Percentiles rank a stretch among this genome's conserved stretches.
Evolutionary conservation across 2,888 invertebrate species (phyloP).

Genomic region (Polydrusus tereticollis): DNA sequence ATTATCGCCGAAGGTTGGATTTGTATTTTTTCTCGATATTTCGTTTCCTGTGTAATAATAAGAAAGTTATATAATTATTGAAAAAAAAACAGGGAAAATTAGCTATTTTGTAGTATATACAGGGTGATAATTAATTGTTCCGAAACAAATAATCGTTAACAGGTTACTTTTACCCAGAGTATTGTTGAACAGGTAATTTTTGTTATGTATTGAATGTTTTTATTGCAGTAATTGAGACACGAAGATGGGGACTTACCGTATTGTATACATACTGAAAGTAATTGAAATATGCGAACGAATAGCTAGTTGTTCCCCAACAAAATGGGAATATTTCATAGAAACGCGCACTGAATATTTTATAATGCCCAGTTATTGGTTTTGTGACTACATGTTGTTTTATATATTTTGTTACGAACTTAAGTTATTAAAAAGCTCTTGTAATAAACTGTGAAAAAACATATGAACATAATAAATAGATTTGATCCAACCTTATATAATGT

Average conservation of each 20-base stretch:
- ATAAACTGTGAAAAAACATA: constrained; percentile 14
- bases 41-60: background rate
- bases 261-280: background rate
- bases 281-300: background rate
- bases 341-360: constrained; percentile 18
- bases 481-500: background rate
- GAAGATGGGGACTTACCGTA: too few relatives aligned
- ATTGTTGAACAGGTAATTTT: too few relatives aligned
- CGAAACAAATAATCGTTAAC: background rate
- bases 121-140: background rate
- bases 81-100: background rate
- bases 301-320: background rate
- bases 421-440: constrained; percentile 23
- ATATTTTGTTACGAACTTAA: constrained; percentile 22
- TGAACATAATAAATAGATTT: background rate
- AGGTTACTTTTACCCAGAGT: too few relatives aligned
- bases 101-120: background rate
- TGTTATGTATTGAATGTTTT: too few relatives aligned
- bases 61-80: background rate
- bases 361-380: constrained; percentile 19
- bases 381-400: constrained; percentile 8
- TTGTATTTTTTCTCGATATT: background rate
- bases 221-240: too few relatives aligned
- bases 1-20: background rate
- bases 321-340: background rate